Evolutionary conservation across 2,888 invertebrate genomes (phyloP), one percentile per base, ranked within the genome.

Genomic region (Euplexia lucipara): DNA sequence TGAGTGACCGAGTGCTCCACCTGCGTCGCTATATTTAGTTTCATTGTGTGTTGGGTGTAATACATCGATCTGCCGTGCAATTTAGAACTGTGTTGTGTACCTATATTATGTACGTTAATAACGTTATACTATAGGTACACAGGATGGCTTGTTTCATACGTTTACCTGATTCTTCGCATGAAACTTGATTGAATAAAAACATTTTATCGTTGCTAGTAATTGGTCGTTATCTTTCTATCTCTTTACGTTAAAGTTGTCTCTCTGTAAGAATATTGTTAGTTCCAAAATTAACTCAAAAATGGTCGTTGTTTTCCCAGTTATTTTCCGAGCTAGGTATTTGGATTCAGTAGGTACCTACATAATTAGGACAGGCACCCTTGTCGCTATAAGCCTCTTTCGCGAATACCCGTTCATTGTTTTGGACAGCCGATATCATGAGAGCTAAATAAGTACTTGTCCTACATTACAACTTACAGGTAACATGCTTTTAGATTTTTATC

Each of bases 21-120:
- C 91, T 91, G 90, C 86, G 83, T 67, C 79, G 88, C 92, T 94
- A 94, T 93, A 93, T 91, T 94, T 95, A 94, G 93, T 89, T 87
- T 88, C 91, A 93, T 93, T 94, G 93, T 93, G 88, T 90, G 90
- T 88, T 90, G 88, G 86, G 85, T 86, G 88, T 89, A 87, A 86
- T 88, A 88, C 88, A 92, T 90, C 87, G 88, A 89, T 88, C 87
- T 88, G 85, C 86, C 85, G 84, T 79, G 81, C 82, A 84, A 85
- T 85, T 83, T 82, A 81, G 79, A 83, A 75, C 82, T 74, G 66
- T 58, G 62, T 53, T 57, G 26, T 54, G 57, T 70, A 75, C 62
- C 54, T 80, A 78, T 79, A 77, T n/a, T n/a, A n/a, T 74, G 71
- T 77, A 65, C 69, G 70, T 72, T 71, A 63, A 54, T 63, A 64